Base-by-base conservation (phyloP, 2,888 invertebrate genomes). In the Drosophila ustulata region DNA sequence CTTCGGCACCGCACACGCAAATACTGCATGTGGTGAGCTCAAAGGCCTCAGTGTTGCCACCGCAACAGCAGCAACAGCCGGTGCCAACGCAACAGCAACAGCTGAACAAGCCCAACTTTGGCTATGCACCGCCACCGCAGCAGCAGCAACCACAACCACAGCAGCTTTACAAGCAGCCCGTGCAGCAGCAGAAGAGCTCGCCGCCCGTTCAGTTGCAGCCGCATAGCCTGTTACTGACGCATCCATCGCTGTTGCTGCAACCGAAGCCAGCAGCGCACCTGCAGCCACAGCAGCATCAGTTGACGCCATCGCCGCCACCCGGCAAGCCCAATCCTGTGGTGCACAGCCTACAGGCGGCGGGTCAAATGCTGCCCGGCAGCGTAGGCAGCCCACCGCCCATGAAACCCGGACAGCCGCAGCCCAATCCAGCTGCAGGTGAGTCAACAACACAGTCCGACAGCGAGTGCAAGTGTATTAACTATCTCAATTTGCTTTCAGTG, bases 301-400 rank as follows among this genome's bases (percentile, higher is more conserved):
- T 88, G 66, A 82, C 89, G 0, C 83, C 91, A 4, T 91, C 91
- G 23, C 91, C 92, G 4, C 89, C 92, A 39, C 82, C 80, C 0
- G 80, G 66, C 5, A 90, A 93, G 81, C 88, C 90, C 23, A 90
- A 82, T 88, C 91, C 93, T 2, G 91, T 87, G 52, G 80, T 91
- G 26, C 91, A 91, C 50, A 84, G 61, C 11, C 67, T 91, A 3
- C 91, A 90, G 65, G 59, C 88, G 56, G 58, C 78, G 4, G 93
- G 93, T n/a, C 75, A 86, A 62, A 91, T 94, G 34, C 13, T 89
- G 66, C 91, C 93, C 4, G 93, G 93, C 7, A 93, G 93, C 13
- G 93, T 94, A 11, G 93, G 94, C 5, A 94, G 94, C 91, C 94
- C 94, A 72, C 94, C 94, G 3, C 92, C 93, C 6, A 69, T 84